Evolutionary conservation across 2,113 vertebrate genomes (phyloP), one percentile per base, ranked within the genome.

Genomic region (Rhinopomastus cyanomelas): DNA sequence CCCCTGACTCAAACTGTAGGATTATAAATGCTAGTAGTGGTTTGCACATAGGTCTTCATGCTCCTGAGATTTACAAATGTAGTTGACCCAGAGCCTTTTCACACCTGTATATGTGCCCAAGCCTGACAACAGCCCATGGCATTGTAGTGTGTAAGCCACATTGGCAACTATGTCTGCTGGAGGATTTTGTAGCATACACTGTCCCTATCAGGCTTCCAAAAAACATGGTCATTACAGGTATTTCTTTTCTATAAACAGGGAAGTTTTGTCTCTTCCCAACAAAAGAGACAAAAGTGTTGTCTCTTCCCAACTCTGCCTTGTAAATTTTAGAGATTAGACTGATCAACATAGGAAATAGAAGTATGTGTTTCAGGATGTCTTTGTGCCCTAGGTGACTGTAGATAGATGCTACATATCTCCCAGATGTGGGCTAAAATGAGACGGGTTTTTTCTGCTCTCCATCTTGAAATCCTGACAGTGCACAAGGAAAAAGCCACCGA

Each of bases 161-260:
- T 51, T 17, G 12, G 20, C 23, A 69, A 2, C 0, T 0, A 21
- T 27, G 48, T 9, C 42, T 32, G 21, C 11, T 8, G 9, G n/a
- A 8, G 5, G 15, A 57, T 75, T 21, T 53, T 65, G 20, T 6
- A 32, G 32, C 32, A 11, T 46, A 23, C 22, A 6, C 15, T 56
- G 3, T 25, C 23, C 18, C 2, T 66, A 16, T 46, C 36, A 89
- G 42, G 36, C 7, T 69, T 88, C 37, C 22, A 5, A n/a, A n/a
- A 71, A 93, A n/a, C n/a, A 13, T 2, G 2, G 9, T 19, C 46
- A 16, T 21, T 51, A 2, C 0, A 2, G 3, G 18, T 69, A 15
- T 53, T 77, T 46, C 16, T 73, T 69, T 49, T 61, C 25, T 69
- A 29, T 59, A 44, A 88, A 77, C 71, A 16, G 9, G 8, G 5